phyloP scores from a whole-genome alignment of 2,888 invertebrate species.

The Tanaodytes sp. region DNA sequence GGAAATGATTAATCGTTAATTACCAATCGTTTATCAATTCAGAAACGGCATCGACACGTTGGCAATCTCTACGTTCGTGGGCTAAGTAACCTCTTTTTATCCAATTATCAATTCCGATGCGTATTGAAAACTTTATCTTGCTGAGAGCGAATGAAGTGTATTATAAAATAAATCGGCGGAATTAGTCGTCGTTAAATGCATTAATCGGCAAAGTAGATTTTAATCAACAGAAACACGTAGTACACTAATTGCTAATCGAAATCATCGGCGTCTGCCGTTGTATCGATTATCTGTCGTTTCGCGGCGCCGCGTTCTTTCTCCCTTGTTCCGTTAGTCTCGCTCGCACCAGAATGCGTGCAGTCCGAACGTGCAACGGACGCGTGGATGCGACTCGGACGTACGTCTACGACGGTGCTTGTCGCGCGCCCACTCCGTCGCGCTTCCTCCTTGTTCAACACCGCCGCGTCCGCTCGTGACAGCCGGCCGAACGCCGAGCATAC shows the following conservation, averaged over 20 bases:
- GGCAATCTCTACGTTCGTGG: too few species aligned
- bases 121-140: slow-evolving; percentile 3
- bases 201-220: slow-evolving; percentile 45
- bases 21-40: slow-evolving; percentile 54
- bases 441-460: slow-evolving; percentile 23
- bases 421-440: not conserved
- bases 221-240: slow-evolving; percentile 53
- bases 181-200: slow-evolving; percentile 18
- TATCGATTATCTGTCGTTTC: slow-evolving; percentile 67
- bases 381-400: slow-evolving; percentile 47
- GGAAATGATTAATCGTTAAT: slow-evolving; percentile 62
- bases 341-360: slow-evolving; percentile 25
- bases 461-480: slow-evolving; percentile 53
- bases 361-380: slow-evolving; percentile 47
- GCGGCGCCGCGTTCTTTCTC: slow-evolving; percentile 40
- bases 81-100: too few species aligned
- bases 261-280: slow-evolving; percentile 62
- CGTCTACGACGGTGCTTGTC: slow-evolving; percentile 34
- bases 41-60: not conserved
- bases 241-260: slow-evolving; percentile 62
- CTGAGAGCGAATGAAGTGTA: slow-evolving; percentile 6
- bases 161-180: slow-evolving; percentile 22
- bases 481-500: slow-evolving; percentile 41
- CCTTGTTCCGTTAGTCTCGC: slow-evolving; percentile 13
- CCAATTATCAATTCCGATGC: too few species aligned